These are phyloP conservation scores for Pampus argenteus DNA, from an alignment of 2,797 vertebrate genomes.

Conservation along the genomic window DNA sequence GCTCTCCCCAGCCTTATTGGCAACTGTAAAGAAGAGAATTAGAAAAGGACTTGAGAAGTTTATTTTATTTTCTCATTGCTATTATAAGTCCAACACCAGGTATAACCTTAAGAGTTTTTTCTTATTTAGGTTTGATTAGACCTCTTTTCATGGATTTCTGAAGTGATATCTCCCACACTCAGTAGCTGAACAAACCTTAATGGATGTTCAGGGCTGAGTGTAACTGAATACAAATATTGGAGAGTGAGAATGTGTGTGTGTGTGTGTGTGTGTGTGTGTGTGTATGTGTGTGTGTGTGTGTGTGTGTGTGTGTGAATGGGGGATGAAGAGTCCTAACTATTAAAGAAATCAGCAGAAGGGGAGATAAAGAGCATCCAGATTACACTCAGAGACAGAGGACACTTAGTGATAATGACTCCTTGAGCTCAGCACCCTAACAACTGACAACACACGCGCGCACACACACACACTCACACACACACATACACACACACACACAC, in stretches of 20 bases:
- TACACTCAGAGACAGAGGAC: slow-evolving; percentile 40
- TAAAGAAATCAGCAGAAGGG: slow-evolving; percentile 17
- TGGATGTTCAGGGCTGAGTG: neutral
- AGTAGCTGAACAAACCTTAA: neutral
- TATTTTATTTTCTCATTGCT: neutral
- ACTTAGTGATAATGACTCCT: slow-evolving; percentile 78
- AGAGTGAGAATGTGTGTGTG: no score
- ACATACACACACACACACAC: slow-evolving; percentile 42
- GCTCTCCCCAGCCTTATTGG: slow-evolving; percentile 89
- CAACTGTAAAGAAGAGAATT: slow-evolving; percentile 80
- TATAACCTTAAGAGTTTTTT: neutral
- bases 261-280: neutral
- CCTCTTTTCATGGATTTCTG: neutral
- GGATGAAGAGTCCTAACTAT: neutral
- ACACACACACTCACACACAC: slow-evolving; percentile 46
- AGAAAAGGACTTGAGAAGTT: neutral
- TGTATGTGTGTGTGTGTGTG: neutral
- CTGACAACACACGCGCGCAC: slow-evolving; percentile 48
- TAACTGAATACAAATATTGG: neutral
- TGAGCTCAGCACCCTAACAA: slow-evolving; percentile 59
- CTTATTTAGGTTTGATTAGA: neutral
- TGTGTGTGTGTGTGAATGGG: neutral
- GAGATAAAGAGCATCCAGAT: slow-evolving; percentile 21
- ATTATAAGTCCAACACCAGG: neutral
- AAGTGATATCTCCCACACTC: neutral